phyloP scores from a whole-genome alignment of 1,140 invertebrate species.

The Chironomus striatipennis region DNA sequence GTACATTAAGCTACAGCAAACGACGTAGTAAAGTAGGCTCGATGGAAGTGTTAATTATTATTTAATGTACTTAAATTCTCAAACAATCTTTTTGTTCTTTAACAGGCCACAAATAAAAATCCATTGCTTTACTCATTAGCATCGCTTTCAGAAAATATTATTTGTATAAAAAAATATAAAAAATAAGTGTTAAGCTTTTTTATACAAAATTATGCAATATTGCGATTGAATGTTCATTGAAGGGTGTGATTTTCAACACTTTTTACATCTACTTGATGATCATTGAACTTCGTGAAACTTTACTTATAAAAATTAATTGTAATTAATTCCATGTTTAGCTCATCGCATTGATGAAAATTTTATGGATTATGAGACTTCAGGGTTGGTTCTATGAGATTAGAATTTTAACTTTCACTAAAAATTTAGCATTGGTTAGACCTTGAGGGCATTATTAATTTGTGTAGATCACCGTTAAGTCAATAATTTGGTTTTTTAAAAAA shows the following conservation, averaged over 20 bases:
- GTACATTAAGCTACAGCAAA: neutral
- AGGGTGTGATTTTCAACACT: constrained; percentile 18
- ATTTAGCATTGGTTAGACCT: neutral
- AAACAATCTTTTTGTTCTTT: neutral
- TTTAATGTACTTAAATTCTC: neutral
- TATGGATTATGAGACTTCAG: too few species aligned
- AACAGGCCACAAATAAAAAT: neutral
- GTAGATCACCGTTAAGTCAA: too few species aligned
- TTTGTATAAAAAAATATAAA: neutral
- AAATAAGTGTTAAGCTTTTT: neutral
- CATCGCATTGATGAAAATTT: too few species aligned
- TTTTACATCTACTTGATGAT: neutral
- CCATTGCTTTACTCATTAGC: neutral
- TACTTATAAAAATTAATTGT: too few species aligned
- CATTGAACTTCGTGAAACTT: constrained; percentile 8
- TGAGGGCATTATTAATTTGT: neutral
- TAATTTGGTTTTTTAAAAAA: too few species aligned
- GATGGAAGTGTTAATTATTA: neutral
- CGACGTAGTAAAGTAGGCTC: neutral
- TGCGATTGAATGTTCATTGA: neutral
- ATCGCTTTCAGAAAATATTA: neutral
- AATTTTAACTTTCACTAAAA: neutral
- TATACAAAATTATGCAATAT: neutral
- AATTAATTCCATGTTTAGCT: too few species aligned
- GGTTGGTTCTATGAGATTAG: neutral